Evolutionary conservation across 2,888 invertebrate species (phyloP).

Genomic region (Harmothoe impar): DNA sequence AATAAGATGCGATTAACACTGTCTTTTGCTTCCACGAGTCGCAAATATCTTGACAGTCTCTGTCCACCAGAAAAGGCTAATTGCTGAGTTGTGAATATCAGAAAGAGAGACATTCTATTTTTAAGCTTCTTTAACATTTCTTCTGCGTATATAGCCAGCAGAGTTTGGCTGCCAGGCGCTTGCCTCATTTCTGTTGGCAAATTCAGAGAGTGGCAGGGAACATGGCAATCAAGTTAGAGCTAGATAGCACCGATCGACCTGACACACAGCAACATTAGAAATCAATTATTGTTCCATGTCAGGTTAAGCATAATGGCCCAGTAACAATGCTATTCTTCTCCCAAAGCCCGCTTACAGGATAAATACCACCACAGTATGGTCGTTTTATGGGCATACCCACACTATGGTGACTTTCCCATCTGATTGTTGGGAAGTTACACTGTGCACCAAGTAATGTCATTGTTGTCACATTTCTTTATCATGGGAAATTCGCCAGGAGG

Average conservation of each 20-base stretch:
- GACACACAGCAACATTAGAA: neutral
- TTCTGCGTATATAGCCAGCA: no score
- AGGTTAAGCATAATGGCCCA: neutral
- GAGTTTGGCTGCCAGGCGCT: neutral
- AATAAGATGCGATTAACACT: no score
- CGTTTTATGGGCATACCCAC: no score
- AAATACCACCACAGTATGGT: no score
- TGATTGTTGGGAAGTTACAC: no score
- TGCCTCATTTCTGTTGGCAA: neutral
- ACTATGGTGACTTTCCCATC: neutral
- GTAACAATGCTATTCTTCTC: neutral
- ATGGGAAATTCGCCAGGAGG: neutral
- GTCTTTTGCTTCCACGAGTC: no score
- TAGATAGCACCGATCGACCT: neutral
- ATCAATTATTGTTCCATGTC: slow-evolving; percentile 6
- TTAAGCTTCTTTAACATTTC: no score
- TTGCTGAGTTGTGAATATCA: no score
- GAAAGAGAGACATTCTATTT: no score
- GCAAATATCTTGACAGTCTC: no score
- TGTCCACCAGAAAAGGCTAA: no score
- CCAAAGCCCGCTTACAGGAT: no score
- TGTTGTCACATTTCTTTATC: neutral
- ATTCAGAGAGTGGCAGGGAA: neutral
- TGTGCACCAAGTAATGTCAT: neutral
- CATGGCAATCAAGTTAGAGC: slow-evolving; percentile 22